Evolutionary conservation across 1,140 invertebrate genomes (phyloP), one percentile per base, ranked within the genome.

Genomic region (Carposina sasakii): DNA sequence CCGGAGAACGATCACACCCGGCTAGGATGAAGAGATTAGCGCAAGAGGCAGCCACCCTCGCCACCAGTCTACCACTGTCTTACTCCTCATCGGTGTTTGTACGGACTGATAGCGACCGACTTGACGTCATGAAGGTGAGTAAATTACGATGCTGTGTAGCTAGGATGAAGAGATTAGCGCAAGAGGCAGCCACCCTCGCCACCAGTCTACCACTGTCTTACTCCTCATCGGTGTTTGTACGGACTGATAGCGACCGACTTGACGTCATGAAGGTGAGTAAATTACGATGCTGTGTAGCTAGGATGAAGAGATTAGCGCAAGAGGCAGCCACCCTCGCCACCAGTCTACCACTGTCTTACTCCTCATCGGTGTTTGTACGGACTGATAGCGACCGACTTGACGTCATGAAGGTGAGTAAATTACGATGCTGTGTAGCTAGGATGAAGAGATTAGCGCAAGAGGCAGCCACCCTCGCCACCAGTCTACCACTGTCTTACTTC

Each of bases 221-320:
- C 52, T 95, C 92, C 66, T 96, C 93, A 67, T 94, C 93, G 53
- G 95, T 97, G 33, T 97, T 97, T 87, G 94, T 97, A 24, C 89
- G 95, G 52, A 96, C 94, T 83, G 96, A 96, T 81, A 91, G 93
- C 36, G 94, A 96, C 67, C 87, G 95, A 59, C 83, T 96, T 23
- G 95, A 97, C 76, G 89, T 96, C 34, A 97, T 97, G 96, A 98
- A 97, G 89, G 94, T 94, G n/a, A n/a, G n/a, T n/a, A n/a, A n/a
- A n/a, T n/a, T n/a, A n/a, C n/a, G n/a, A n/a, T n/a, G n/a, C n/a
- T n/a, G n/a, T n/a, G n/a, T n/a, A 13, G 90, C 93, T 8, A 88
- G 97, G 52, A 93, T 97, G 50, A 96, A 97, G 81, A 88, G 97
- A 13, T 89, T 99, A 13, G 97, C 97, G 19, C 97, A 98, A 84